Base-by-base conservation (phyloP, 2,888 invertebrate species). In the Lacanobia wlatinum region DNA sequence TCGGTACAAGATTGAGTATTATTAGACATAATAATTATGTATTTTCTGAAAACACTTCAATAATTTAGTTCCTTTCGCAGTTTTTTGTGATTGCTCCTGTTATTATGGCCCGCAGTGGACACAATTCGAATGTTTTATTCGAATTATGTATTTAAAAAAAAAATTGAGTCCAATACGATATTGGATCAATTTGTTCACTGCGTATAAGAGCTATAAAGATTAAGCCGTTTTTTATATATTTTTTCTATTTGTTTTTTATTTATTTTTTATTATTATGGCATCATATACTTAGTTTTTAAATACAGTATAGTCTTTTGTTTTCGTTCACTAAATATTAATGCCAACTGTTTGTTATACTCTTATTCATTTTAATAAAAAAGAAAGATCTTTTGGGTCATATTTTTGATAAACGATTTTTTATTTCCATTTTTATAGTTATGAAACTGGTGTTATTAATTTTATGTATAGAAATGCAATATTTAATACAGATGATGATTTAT, bases 1-100 rank as follows among this genome's bases (percentile, higher is more conserved):
- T 78, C 70, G 69, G 73, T 71, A 80, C 65, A 83, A 70, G 78
- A 43, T 58, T 52, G 70, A 84, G 84, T 87, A 87, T 88, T 89
- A 48, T 18, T 48, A 85, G 75, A 66, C 76, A 56, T 78, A 78
- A 75, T 64, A 61, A 61, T 60, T 63, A 62, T 67, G 73, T 72
- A 40, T 63, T 53, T 81, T 72, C 48, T 70, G 76, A 68, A 59
- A 78, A 73, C 56, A 67, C 52, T 80, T 62, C 65, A 64, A 70
- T 64, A 62, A 46, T 67, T 59, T 55, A 66, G 66, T 67, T 73
- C 28, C 46, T 73, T 78, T 69, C 68, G 65, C 59, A 65, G 65
- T 80, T 75, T 60, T 53, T 70, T 82, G 78, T 73, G 78, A 77
- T 79, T 28, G 63, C 48, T 80, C 52, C 55, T 56, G 21, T 63